These are phyloP conservation scores for Nephrotoma guestfalica DNA, from an alignment of 2,888 invertebrate genomes.

Conservation along the genomic window DNA sequence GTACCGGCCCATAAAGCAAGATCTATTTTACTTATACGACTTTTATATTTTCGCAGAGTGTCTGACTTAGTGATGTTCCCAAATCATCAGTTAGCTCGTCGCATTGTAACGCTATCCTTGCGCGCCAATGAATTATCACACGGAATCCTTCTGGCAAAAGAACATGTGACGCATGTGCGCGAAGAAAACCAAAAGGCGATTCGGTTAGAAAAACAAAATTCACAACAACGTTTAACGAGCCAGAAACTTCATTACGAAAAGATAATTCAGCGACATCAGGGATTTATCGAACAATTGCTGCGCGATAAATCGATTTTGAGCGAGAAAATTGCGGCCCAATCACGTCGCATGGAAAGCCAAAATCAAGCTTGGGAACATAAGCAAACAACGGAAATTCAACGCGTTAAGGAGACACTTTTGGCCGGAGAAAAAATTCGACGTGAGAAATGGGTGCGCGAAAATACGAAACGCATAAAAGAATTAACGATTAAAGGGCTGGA, in stretches of 20 bases:
- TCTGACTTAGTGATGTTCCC: conserved; percentile 31
- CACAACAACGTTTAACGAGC: conserved; percentile 34
- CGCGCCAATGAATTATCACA: conserved; percentile 32
- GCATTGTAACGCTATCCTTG: conserved; percentile 26
- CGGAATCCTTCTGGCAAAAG: conserved; percentile 30
- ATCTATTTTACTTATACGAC: neutral
- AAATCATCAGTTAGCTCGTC: conserved; percentile 31
- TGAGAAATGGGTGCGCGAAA: conserved; percentile 69
- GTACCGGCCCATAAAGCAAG: neutral
- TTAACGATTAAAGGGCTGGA: conserved; percentile 78
- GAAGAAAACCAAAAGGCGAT: conserved; percentile 29
- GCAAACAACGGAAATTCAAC: conserved; percentile 57
- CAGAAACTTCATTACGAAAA: conserved; percentile 59
- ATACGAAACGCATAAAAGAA: conserved; percentile 77
- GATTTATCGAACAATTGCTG: conserved; percentile 67
- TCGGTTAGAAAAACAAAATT: conserved; percentile 29
- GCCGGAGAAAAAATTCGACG: conserved; percentile 60
- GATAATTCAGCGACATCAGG: conserved; percentile 62
- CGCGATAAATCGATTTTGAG: conserved; percentile 64
- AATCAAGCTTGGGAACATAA: conserved; percentile 58
- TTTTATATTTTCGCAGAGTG: conserved; percentile 17
- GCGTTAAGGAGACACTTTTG: conserved; percentile 58
- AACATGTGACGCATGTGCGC: conserved; percentile 28
- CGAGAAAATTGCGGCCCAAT: conserved; percentile 36
- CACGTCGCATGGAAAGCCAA: conserved; percentile 31